Evolutionary conservation across 2,113 vertebrate species (phyloP), one percentile per base, ranked within the genome.

Genomic region (Alaudala cheleensis): DNA sequence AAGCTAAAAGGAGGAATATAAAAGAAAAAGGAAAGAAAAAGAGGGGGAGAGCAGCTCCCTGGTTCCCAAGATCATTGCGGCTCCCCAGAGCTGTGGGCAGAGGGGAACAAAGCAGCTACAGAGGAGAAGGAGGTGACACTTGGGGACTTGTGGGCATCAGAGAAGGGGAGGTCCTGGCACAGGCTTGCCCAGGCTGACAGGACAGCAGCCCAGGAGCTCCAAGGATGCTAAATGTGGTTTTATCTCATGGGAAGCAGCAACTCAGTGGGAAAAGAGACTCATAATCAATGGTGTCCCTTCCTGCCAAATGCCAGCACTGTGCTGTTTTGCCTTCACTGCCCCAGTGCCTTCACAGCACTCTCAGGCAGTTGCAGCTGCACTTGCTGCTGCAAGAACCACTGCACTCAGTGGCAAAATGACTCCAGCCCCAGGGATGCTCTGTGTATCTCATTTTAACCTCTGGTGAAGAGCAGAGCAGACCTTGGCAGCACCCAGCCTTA

Each of bases 1-100:
- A 58, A 83, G 81, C 79, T 71, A 66, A 90, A 89, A 74, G 84
- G 84, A 80, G 70, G 51, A 78, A 93, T 94, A 76, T 54, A 66
- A 66, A 82, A 49, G 18, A 49, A 16, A 22, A 21, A n/a, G 6
- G 7, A 5, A 58, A 25, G 17, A 14, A 76, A 15, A 20, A 20
- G 8, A 8, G 6, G 4, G 18, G 44, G 16, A 66, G 42, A 83
- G 51, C 21, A 61, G 40, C 7, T 51, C 22, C 57, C 24, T 81
- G 60, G 45, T 25, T 91, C 29, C 37, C 18, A 50, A 31, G 50
- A 54, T 81, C 50, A 2, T 62, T 2, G 0, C 78, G 66, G 42
- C 42, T 87, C 39, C 39, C 44, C 42, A 34, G 60, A 81, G 56
- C 56, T 40, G 50, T 74, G 56, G 56, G 51, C 5, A 5, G 47